Conservation (phyloP, 2,888 invertebrate species). For the Platycheirus rosarum region DNA sequence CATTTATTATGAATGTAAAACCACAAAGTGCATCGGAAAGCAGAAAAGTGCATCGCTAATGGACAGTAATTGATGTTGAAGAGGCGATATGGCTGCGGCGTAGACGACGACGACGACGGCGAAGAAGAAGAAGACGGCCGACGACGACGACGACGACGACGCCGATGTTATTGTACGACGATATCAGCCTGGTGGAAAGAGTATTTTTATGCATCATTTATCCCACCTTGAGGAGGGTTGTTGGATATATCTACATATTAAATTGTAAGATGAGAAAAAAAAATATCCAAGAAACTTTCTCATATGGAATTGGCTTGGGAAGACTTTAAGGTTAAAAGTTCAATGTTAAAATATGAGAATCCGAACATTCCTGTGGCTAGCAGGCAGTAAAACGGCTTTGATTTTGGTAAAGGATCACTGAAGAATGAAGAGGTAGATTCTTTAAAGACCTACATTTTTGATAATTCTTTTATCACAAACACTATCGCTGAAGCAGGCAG, state of each 20-base stretch:
- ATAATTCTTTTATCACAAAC: no score
- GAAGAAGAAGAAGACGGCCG: background rate
- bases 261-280: background rate
- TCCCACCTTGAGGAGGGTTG: constrained; percentile 4
- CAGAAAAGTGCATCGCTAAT: constrained; percentile 68
- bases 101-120: constrained; percentile 5
- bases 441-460: no score
- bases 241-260: background rate
- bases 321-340: no score
- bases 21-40: constrained; percentile 67
- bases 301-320: background rate
- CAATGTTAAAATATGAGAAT: no score
- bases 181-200: constrained; percentile 5
- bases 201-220: constrained; percentile 54
- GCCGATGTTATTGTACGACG: background rate
- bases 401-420: no score
- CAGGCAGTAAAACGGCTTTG: no score
- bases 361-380: no score
- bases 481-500: no score
- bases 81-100: constrained; percentile 39
- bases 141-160: background rate
- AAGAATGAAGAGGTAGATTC: no score
- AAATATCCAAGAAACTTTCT: background rate
- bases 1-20: constrained; percentile 59
- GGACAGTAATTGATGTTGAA: constrained; percentile 70